Conservation (phyloP, 2,113 vertebrate genomes). For the Picathartes gymnocephalus region DNA sequence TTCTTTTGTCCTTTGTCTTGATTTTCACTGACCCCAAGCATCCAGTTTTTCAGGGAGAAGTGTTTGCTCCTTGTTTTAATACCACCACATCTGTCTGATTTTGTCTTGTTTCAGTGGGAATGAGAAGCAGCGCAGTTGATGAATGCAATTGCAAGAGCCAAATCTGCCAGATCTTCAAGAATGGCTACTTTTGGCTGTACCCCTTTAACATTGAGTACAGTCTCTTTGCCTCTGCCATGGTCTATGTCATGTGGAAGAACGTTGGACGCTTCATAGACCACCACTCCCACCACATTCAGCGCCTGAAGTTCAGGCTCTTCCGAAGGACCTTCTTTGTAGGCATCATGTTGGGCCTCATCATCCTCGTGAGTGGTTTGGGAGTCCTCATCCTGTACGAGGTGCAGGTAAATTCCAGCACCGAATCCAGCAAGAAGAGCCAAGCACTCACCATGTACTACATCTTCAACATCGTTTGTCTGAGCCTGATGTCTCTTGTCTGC, state of each 20-base stretch:
- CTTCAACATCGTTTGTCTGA: constrained; percentile 81
- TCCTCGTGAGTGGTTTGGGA: constrained; percentile 80
- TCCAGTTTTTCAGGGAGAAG: not conserved
- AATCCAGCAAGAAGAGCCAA: constrained; percentile 23
- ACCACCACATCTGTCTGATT: not conserved
- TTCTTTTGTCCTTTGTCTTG: not conserved
- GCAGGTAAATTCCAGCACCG: constrained; percentile 62
- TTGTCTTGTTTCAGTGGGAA: constrained; percentile 18
- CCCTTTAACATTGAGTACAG: constrained; percentile 96
- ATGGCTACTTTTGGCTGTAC: constrained; percentile 87
- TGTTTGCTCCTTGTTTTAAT: not conserved
- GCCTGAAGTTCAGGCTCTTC: constrained; percentile 65
- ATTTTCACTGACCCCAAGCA: not conserved
- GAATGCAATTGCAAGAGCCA: constrained; percentile 78
- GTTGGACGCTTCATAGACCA: constrained; percentile 82
- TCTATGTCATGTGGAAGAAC: constrained; percentile 95
- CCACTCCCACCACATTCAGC: constrained; percentile 58
- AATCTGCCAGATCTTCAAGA: constrained; percentile 81
- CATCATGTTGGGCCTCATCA: constrained; percentile 73
- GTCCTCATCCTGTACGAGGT: constrained; percentile 89
- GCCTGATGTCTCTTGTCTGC: constrained; percentile 80
- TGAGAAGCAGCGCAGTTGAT: not conserved
- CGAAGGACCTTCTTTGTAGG: constrained; percentile 77
- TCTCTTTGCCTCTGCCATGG: constrained; percentile 89
- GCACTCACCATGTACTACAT: constrained; percentile 83